Evolutionary conservation across 2,797 vertebrate genomes (phyloP), one percentile per base, ranked within the genome.

Genomic region (Clarias platycephalus): DNA sequence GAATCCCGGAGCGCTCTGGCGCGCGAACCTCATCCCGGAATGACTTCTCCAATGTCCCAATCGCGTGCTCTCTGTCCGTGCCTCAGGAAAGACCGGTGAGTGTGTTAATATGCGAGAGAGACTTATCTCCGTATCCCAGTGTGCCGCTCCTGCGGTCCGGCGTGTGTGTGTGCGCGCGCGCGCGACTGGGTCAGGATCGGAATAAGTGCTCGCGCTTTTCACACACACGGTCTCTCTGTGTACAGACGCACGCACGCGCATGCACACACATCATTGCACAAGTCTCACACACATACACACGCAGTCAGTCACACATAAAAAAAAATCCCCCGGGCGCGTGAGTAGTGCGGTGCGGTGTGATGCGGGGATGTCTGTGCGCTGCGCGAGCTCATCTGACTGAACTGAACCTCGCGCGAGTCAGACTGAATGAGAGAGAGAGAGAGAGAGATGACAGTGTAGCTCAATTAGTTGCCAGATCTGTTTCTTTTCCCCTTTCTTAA

Each of bases 401-500:
- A 62, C 58, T 72, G n/a, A 82, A 74, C 9, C 67, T 16, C 4
- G 22, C 22, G 53, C 28, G 18, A 63, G 55, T n/a, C 37, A 63
- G 31, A 72, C 68, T 37, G 37, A 44, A 34, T 20, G 81, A 62
- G 81, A 26, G 68, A 40, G 68, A 26, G 66, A 60, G 53, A 68
- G 64, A 57, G 53, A 40, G 63, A 55, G 79, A 44, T 67, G 44
- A 26, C 22, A 22, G 28, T 15, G 15, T 26, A 4, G 0, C 28
- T 18, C 2, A 7, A 1, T 15, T 3, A 8, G 80, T 81, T 81
- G 80, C 80, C 80, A 81, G 49, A 57, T 67, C 37, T 0, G 15
- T 1, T 0, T 0, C 16, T 67, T 81, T 24, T 0, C 9, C 7
- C 22, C 6, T 2, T 0, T 0, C 0, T 2, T 7, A 31, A 16